Base-by-base conservation (phyloP, 2,797 vertebrate genomes). In the Typhlichthys eigenmanni region DNA sequence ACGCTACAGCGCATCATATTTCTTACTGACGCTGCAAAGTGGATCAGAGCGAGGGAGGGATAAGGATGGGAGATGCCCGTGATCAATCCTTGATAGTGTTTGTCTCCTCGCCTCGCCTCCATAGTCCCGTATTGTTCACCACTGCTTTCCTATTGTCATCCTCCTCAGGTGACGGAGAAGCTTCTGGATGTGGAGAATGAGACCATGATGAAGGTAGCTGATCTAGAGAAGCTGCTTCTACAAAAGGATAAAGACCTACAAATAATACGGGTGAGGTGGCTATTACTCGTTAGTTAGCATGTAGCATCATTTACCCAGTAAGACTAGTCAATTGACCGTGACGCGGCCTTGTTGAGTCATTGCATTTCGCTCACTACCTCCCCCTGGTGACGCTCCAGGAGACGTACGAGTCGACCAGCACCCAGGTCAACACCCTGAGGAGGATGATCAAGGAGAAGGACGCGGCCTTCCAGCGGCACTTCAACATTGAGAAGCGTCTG, bases 131-230 rank as follows among this genome's bases (percentile, higher is more conserved):
- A 59, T 14, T 52, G n/a, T 16, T 29, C 45, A 32, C 19, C 2
- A 58, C n/a, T 62, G 43, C 24, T 50, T 17, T 43, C 74, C 58
- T 50, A 19, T 61, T 12, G 0, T 71, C 62, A 56, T 71, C 60
- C 66, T 45, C 45, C 61, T 19, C 82, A 99, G 97, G 94, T 98
- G 75, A 95, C 95, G 0, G 97, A 99, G 89, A 98, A 97, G 91
- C 94, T 99, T 72, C 90, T 97, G 85, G 97, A 98, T 78, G 90
- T 97, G 71, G 97, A 99, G 88, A 98, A 99, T 72, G 97, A 98
- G 85, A 98, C 96, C 46, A 95, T 99, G 91, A 98, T 96, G 96
- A 94, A 96, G 68, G 96, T 99, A 50, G 97, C 97, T 0, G 97
- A 98, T 61, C 88, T 99, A 77, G 97, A 99, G 89, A 98, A 98